Conservation (phyloP, 2,797 vertebrate species). For the Ispidina picta region DNA sequence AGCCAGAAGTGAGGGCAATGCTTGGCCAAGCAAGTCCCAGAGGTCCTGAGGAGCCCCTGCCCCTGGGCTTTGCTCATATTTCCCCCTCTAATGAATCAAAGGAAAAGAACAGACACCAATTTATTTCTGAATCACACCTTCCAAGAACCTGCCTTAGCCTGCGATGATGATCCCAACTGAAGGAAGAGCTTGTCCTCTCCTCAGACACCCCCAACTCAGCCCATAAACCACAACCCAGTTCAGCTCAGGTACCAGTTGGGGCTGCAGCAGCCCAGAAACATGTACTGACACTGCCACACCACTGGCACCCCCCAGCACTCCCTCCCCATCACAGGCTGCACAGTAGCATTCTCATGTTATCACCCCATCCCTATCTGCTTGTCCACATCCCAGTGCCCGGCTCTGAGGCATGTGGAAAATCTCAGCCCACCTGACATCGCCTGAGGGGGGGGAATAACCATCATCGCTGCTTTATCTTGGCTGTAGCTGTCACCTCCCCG, state of each 20-base stretch:
- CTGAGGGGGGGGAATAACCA: fast-evolving
- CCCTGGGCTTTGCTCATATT: background rate
- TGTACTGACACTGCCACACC: background rate
- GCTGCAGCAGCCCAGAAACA: background rate
- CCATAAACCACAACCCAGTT: background rate
- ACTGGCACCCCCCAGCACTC: background rate
- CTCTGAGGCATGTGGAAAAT: background rate
- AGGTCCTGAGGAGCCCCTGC: background rate
- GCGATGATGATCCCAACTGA: background rate
- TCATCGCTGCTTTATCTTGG: background rate
- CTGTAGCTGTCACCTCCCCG: background rate
- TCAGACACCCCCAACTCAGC: background rate
- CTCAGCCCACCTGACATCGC: background rate
- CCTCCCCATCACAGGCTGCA: fast-evolving
- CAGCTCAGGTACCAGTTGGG: background rate
- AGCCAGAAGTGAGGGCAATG: background rate
- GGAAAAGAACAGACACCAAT: background rate
- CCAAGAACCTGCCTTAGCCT: background rate
- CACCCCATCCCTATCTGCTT: background rate
- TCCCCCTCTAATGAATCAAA: background rate
- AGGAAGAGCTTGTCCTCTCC: background rate
- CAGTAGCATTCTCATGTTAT: background rate
- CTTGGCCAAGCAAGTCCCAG: background rate
- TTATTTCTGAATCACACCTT: background rate
- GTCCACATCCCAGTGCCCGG: background rate